Evolutionary conservation across 2,888 invertebrate genomes (phyloP).

Genomic region (Oligia fasciuncula): DNA sequence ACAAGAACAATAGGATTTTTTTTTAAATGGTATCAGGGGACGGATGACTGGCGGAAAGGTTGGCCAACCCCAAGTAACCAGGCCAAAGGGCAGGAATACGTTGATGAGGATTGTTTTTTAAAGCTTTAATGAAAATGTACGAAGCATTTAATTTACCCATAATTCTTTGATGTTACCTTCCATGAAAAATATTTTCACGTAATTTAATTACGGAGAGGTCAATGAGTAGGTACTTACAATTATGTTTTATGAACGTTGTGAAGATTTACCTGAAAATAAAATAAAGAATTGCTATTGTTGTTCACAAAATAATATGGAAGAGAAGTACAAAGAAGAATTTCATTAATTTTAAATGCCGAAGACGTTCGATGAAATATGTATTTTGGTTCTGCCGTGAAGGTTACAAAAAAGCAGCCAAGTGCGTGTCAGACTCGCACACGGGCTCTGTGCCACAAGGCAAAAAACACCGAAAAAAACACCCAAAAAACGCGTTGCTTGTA

Average conservation of each 20-base stretch:
- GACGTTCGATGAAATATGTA: background rate
- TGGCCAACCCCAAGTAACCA: background rate
- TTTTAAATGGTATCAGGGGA: background rate
- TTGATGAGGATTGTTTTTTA: background rate
- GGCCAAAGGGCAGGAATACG: too few species aligned
- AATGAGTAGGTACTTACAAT: constrained; percentile 46
- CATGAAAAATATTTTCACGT: constrained; percentile 22
- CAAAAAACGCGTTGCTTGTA: too few species aligned
- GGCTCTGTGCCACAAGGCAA: background rate
- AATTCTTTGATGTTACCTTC: constrained; percentile 24
- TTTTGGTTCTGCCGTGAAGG: background rate
- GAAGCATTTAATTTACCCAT: background rate
- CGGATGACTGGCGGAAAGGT: too few species aligned
- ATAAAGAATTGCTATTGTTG: constrained; percentile 11
- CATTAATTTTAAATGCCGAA: background rate
- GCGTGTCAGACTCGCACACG: background rate
- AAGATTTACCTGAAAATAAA: constrained; percentile 58
- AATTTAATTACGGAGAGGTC: constrained; percentile 31
- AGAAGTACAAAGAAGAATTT: background rate
- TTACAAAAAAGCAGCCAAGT: background rate
- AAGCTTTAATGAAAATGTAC: background rate
- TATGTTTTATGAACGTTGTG: background rate
- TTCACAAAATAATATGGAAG: constrained; percentile 1
- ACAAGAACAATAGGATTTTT: background rate
- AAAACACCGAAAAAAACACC: background rate